Conservation (phyloP, 2,888 invertebrate genomes). For the Zaprionus obscuricornis region DNA sequence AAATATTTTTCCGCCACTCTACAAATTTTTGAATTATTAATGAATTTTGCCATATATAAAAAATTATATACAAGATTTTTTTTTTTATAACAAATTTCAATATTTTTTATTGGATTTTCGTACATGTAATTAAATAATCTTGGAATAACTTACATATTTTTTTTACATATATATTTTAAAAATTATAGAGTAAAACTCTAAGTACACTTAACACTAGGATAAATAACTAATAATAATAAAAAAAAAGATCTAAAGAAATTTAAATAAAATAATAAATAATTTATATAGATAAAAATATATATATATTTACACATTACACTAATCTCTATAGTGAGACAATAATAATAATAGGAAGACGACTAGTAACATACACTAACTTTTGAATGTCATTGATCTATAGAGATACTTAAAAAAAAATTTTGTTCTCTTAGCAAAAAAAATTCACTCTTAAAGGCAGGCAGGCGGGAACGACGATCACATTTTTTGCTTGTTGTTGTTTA, state of each 20-base stretch:
- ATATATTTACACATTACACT: constrained; percentile 34
- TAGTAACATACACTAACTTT: constrained; percentile 40
- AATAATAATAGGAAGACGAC: constrained; percentile 13
- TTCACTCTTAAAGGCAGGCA: constrained; percentile 66
- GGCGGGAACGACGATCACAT: constrained; percentile 39
- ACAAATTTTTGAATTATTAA: constrained; percentile 26
- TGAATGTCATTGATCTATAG: constrained; percentile 69
- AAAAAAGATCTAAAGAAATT: constrained; percentile 10
- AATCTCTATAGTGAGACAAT: no score
- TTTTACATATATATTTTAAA: no score
- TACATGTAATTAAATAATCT: constrained; percentile 17
- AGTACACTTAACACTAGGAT: constrained; percentile 56
- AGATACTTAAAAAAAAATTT: constrained; percentile 80
- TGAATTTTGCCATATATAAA: constrained; percentile 28
- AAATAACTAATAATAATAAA: constrained; percentile 31
- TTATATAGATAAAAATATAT: background rate
- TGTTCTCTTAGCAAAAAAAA: constrained; percentile 31
- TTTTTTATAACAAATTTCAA: no score
- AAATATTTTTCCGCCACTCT: constrained; percentile 67
- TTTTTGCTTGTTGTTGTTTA: background rate
- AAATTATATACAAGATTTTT: no score
- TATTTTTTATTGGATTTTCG: no score
- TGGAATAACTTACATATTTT: constrained; percentile 68
- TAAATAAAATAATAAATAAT: no score
- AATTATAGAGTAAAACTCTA: constrained; percentile 26